Evolutionary conservation across 2,888 invertebrate species (phyloP).

Genomic region (Melanostoma scalare): DNA sequence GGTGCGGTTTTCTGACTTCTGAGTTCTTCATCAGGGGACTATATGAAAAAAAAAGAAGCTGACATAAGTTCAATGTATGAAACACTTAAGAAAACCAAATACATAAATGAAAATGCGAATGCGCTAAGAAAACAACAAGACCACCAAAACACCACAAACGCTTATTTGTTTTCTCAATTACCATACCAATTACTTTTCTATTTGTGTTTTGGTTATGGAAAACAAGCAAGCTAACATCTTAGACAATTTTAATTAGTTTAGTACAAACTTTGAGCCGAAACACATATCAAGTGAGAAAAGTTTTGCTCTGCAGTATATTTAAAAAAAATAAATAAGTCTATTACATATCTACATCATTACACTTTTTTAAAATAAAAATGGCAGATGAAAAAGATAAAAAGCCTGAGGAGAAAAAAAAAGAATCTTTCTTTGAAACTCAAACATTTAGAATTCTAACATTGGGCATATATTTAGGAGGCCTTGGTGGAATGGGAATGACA

Average conservation of each 20-base stretch:
- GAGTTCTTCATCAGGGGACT: too few species aligned
- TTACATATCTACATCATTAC: not conserved
- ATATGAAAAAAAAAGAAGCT: too few species aligned
- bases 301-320: conserved; percentile 1
- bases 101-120: conserved; percentile 30
- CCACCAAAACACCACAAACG: conserved; percentile 59
- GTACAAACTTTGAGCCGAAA: conserved; percentile 47
- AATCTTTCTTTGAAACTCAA: conserved; percentile 79
- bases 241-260: conserved; percentile 38
- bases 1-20: too few species aligned
- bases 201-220: conserved; percentile 40
- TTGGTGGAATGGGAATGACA: conserved; percentile 79
- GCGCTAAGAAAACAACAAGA: conserved; percentile 36
- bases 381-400: conserved; percentile 26
- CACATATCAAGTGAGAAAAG: conserved; percentile 29
- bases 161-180: conserved; percentile 40
- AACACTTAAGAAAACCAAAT: not conserved
- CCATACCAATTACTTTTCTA: conserved; percentile 16
- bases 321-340: not conserved
- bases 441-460: conserved; percentile 79
- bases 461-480: conserved; percentile 79
- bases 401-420: conserved; percentile 78
- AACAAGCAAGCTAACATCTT: conserved; percentile 28
- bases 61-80: too few species aligned
- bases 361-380: not conserved